These are phyloP conservation scores for Drosophila sucinea DNA, from an alignment of 1,140 invertebrate genomes.

Conservation along the genomic window DNA sequence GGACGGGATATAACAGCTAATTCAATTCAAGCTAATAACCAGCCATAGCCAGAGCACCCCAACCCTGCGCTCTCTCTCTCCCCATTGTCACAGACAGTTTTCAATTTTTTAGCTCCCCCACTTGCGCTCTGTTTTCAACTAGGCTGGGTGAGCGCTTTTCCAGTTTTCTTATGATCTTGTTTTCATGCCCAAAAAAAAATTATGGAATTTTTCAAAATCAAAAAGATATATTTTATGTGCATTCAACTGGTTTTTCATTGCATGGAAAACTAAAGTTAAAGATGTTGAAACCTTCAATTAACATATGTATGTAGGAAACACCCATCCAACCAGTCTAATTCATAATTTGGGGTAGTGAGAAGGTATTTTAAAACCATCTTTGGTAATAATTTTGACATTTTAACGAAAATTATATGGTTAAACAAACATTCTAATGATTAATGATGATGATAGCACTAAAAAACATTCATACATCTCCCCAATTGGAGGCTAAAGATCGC, in stretches of 20 bases:
- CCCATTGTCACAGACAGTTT: neutral
- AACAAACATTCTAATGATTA: neutral
- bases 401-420: neutral
- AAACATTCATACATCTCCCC: neutral
- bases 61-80: neutral
- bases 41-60: neutral
- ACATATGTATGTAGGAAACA: neutral
- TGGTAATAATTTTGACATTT: neutral
- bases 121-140: neutral
- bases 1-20: constrained; percentile 14
- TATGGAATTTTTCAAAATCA: neutral
- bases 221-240: constrained; percentile 4
- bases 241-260: neutral
- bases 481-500: constrained; percentile 30
- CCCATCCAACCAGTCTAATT: neutral
- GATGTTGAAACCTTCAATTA: neutral
- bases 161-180: constrained; percentile 40
- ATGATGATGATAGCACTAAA: constrained; percentile 4
- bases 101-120: neutral
- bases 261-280: neutral
- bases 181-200: constrained; percentile 10
- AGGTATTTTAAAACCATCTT: neutral
- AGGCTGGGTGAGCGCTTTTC: constrained; percentile 29
- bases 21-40: constrained; percentile 5
- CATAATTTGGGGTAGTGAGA: neutral